Evolutionary conservation across 92 coral and sea anemone species (phyloP).

Genomic region (Siderastrea radians): DNA sequence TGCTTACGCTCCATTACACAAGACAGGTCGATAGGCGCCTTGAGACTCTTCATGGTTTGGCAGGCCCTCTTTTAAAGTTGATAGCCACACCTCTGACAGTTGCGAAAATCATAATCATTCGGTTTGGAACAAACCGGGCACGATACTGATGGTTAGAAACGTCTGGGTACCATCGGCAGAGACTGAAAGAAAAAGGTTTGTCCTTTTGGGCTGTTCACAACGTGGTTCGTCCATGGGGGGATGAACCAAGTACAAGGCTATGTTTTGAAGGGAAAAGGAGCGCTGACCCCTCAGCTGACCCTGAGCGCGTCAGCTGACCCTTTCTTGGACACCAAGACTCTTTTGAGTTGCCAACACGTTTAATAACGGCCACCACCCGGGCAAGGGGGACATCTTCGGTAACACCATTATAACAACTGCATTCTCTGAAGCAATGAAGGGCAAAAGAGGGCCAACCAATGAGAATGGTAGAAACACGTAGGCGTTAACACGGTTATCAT

Average conservation of each 20-base stretch:
- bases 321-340: constrained; percentile 7
- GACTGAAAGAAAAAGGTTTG: constrained; percentile 1
- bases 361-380: constrained; percentile 51
- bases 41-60: constrained; percentile 13
- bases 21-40: constrained; percentile 14
- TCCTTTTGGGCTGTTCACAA: constrained; percentile 2
- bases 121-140: constrained; percentile 37
- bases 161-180: constrained; percentile 8
- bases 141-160: constrained; percentile 29
- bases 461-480: constrained; percentile 57
- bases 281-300: too few relatives aligned
- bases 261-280: constrained; percentile 38
- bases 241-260: constrained; percentile 28
- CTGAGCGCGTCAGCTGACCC: constrained; percentile 37
- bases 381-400: constrained; percentile 40
- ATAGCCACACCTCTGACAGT: constrained; percentile 43
- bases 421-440: constrained; percentile 22
- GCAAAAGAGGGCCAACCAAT: constrained; percentile 50
- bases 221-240: neutral
- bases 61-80: constrained; percentile 1
- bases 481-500: constrained; percentile 45
- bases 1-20: constrained; percentile 10
- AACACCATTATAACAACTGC: constrained; percentile 44
- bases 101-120: constrained; percentile 37
- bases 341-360: constrained; percentile 33